Base-by-base conservation (phyloP, 2,797 vertebrate species). In the Avahi laniger region DNA sequence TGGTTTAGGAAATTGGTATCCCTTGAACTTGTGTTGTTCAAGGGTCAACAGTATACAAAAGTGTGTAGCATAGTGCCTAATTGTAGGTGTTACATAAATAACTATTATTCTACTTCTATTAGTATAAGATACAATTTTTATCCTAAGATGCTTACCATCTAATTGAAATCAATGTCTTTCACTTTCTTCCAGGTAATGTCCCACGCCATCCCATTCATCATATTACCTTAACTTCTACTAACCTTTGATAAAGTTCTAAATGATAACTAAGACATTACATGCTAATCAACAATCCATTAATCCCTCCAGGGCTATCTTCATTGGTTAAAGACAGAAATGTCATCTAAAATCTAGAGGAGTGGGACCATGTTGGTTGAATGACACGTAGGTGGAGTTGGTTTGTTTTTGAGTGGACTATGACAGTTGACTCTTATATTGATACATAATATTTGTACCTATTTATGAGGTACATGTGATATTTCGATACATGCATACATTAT, bases 181-280 rank as follows among this genome's bases (percentile, higher is more conserved):
- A 52, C 12, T 48, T 90, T 95, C 33, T 87, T 84, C 26, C 54
- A 88, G 33, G 33, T 93, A 26, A 69, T 6, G 6, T 52, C 4
- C 43, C 46, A 54, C 4, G 4, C 2, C 28, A 61, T 48, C 48
- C 50, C 70, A 89, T 33, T 76, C 30, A 69, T 52, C 70, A 73
- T 87, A 48, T 67, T 94, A 52, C 2, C 11, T 88, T 50, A 78
- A 75, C 22, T 20, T 69, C 8, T 18, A 69, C 88, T 73, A 92
- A 78, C 28, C 14, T 79, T 92, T 83, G 43, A 79, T 61, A 90
- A 67, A 81, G 24, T 59, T n/a, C 33, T 94, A 95, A 69, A 85
- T 88, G 35, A 70, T 88, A 92, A 43, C 26, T 63, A 94, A 50
- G 33, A 54, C 1, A 76, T 26, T 63, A 28, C 46, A 69, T 14